Conservation (phyloP, 1,140 invertebrate species). For the Heterodera carotae region DNA sequence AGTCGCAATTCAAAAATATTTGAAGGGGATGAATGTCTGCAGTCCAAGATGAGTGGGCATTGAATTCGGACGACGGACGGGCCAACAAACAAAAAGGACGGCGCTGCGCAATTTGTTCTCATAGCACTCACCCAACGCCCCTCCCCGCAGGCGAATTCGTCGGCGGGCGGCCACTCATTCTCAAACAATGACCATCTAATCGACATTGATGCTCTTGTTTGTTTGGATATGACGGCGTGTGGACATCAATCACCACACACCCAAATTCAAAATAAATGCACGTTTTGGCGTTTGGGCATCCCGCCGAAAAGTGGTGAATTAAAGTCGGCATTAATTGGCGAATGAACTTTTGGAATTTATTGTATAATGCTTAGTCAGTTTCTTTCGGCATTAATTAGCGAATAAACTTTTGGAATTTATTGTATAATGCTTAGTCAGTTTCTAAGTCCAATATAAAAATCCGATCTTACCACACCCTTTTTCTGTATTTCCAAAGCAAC, state of each 20-base stretch:
- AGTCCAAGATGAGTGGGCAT: too few relatives aligned
- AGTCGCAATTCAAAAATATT: background rate
- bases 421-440: too few relatives aligned
- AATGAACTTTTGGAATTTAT: background rate
- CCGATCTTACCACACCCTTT: too few relatives aligned
- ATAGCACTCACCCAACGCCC: background rate
- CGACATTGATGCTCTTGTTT: background rate
- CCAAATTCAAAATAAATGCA: background rate
- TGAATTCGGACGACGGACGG: background rate
- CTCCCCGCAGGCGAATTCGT: background rate
- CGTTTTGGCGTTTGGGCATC: too few relatives aligned
- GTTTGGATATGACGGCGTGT: background rate
- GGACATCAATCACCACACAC: background rate
- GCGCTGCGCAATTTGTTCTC: background rate
- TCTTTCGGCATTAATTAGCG: too few relatives aligned
- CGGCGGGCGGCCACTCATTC: background rate
- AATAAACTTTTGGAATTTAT: too few relatives aligned
- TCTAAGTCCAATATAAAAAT: too few relatives aligned
- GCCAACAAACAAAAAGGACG: background rate
- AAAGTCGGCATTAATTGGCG: too few relatives aligned
- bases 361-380: too few relatives aligned
- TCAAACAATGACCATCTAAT: background rate
- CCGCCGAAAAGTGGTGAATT: background rate
- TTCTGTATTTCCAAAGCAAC: slow-evolving; percentile 3
- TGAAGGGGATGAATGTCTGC: background rate